A percentile compares a stretch with the other conserved stretches of the same genome.
Evolutionary conservation across 2,113 vertebrate genomes (phyloP).

Genomic region (Tragelaphus buxtoni): DNA sequence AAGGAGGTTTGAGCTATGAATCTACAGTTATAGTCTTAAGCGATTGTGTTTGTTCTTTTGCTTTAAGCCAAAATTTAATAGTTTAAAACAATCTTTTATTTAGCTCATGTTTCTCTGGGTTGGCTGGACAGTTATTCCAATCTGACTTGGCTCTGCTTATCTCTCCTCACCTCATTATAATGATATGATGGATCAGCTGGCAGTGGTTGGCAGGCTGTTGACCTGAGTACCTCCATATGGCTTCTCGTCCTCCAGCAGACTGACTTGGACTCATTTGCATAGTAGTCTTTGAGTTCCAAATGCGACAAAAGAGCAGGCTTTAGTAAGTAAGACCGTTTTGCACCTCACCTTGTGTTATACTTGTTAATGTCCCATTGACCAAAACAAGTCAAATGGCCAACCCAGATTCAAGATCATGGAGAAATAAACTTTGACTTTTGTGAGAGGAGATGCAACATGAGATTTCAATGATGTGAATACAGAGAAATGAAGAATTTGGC

Average conservation of each 20-base stretch:
- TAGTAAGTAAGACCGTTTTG: neutral
- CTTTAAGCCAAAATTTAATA: neutral
- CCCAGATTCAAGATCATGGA: neutral
- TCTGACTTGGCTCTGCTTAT: neutral
- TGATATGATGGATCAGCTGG: neutral
- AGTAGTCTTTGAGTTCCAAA: conserved; percentile 1
- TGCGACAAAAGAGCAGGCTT: neutral
- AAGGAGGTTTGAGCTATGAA: neutral
- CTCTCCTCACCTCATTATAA: neutral
- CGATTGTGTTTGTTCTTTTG: neutral
- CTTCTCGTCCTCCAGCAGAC: neutral
- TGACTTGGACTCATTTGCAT: neutral
- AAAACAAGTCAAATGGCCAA: neutral
- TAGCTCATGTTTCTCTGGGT: neutral
- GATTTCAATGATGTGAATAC: neutral
- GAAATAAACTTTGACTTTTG: neutral
- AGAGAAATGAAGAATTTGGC: neutral
- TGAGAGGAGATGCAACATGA: neutral
- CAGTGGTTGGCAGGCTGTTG: neutral
- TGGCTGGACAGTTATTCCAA: neutral
- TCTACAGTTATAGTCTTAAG: neutral
- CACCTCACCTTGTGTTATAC: neutral
- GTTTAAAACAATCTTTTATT: neutral
- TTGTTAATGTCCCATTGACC: neutral
- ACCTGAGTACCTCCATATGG: neutral